phyloP scores from a whole-genome alignment of 2,797 vertebrate species.

The Pogonophryne albipinna region DNA sequence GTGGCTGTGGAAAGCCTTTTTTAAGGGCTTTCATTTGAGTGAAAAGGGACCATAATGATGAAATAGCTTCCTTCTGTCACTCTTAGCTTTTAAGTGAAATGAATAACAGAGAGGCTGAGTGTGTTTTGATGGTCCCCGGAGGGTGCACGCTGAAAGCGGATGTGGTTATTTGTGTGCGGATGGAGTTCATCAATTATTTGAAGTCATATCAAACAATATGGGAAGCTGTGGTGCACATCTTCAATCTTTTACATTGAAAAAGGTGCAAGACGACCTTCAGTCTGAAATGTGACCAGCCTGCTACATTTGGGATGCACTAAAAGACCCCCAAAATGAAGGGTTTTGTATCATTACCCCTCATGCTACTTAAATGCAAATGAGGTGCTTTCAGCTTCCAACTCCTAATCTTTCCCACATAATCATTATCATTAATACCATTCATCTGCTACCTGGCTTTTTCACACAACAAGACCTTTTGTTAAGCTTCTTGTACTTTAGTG shows the following conservation, averaged over 20 bases:
- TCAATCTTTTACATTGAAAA: conserved; percentile 39
- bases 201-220: conserved; percentile 33
- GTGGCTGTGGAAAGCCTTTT: conserved; percentile 38
- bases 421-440: conserved; percentile 1
- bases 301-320: conserved; percentile 4
- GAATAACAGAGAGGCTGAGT: conserved; percentile 28
- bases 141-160: conserved; percentile 36
- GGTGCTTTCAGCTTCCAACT: conserved; percentile 19
- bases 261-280: conserved; percentile 3
- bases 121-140: conserved; percentile 33
- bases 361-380: conserved; percentile 38
- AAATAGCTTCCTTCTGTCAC: conserved; percentile 6
- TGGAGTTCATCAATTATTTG: conserved; percentile 34
- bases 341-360: conserved; percentile 11
- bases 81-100: conserved; percentile 36
- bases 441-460: not conserved
- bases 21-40: conserved; percentile 38
- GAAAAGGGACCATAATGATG: conserved; percentile 28
- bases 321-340: not conserved
- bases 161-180: conserved; percentile 28
- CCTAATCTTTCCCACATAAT: conserved; percentile 2
- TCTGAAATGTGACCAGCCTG: conserved; percentile 7
- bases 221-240: conserved; percentile 31
- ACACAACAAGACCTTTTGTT: not conserved
- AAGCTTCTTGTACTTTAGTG: not conserved